Percentiles rank a stretch among this genome's conserved stretches.
phyloP scores from a whole-genome alignment of 2,113 vertebrate species.

The Aldabrachelys gigantea region DNA sequence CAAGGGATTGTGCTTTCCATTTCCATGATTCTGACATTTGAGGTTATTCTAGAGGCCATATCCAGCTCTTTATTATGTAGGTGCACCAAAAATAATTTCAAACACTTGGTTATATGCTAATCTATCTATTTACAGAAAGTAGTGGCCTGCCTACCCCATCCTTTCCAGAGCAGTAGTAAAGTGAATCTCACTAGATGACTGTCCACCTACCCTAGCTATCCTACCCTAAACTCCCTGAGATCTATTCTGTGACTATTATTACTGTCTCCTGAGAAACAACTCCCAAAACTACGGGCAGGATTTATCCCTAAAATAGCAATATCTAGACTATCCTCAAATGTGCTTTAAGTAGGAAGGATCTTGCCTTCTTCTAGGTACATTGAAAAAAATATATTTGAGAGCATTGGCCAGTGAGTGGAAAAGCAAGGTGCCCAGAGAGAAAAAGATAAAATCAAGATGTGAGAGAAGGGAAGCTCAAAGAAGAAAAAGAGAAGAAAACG shows the following conservation, averaged over 20 bases:
- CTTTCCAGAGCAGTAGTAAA: neutral
- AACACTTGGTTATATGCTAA: neutral
- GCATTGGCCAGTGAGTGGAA: neutral
- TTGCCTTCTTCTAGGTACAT: neutral
- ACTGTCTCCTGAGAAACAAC: neutral
- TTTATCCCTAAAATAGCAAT: neutral
- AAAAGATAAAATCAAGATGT: neutral
- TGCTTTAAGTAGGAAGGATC: neutral
- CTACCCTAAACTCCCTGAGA: neutral
- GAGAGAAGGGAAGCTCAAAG: neutral
- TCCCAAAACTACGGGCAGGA: neutral
- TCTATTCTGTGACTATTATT: neutral
- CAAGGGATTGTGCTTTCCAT: neutral
- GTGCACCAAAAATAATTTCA: neutral
- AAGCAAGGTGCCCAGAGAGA: neutral
- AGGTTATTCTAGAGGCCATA: neutral
- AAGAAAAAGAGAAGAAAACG: neutral
- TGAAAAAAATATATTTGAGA: neutral
- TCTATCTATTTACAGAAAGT: neutral
- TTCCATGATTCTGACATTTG: neutral
- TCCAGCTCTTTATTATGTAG: neutral
- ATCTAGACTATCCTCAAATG: neutral
- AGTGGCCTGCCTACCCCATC: neutral
- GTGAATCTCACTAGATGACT: neutral
- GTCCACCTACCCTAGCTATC: neutral